Conservation (phyloP, 2,888 invertebrate genomes). For the Diarsia brunnea region DNA sequence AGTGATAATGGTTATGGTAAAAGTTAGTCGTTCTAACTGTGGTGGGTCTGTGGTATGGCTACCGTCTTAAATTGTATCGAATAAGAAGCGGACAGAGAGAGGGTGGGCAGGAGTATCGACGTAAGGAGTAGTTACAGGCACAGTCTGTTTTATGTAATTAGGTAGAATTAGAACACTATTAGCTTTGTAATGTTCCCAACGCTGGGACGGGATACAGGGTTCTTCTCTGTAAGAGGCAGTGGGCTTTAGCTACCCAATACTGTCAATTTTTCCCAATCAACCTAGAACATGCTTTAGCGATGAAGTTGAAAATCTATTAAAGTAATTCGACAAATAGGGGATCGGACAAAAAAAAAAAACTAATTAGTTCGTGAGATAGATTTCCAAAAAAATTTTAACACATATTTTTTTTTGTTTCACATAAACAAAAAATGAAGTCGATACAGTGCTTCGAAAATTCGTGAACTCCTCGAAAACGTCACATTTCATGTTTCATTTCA, state of each 20-base stretch:
- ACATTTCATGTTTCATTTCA: too few relatives aligned
- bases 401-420: too few relatives aligned
- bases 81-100: constrained; percentile 41
- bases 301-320: too few relatives aligned
- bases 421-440: too few relatives aligned
- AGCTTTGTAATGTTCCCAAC: not conserved
- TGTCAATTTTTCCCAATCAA: too few relatives aligned
- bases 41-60: constrained; percentile 72
- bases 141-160: not conserved
- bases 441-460: too few relatives aligned
- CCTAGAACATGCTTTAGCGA: too few relatives aligned
- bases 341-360: too few relatives aligned
- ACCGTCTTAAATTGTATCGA: constrained; percentile 73
- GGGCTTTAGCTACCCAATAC: not conserved
- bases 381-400: too few relatives aligned
- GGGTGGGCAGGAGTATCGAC: constrained; percentile 29
- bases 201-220: not conserved
- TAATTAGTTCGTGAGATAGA: too few relatives aligned
- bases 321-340: too few relatives aligned
- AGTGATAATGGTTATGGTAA: constrained; percentile 88
- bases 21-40: constrained; percentile 84
- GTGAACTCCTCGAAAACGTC: too few relatives aligned
- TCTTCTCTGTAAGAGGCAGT: not conserved
- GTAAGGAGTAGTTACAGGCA: not conserved
- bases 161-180: not conserved